Evolutionary conservation across 2,113 vertebrate species (phyloP).

Genomic region (Halcyon malimbica): DNA sequence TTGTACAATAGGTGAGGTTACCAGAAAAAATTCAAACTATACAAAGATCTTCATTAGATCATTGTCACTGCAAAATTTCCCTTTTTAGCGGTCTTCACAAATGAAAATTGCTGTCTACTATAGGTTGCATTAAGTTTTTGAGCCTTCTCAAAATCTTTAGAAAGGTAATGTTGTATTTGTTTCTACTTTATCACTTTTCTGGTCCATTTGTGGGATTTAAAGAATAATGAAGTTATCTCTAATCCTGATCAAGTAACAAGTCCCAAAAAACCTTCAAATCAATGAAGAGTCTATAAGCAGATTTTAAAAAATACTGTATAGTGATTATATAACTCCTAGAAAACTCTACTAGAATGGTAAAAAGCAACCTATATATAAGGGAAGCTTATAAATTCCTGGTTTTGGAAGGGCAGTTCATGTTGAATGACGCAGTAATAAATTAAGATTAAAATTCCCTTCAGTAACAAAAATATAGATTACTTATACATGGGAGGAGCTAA

Average conservation of each 20-base stretch:
- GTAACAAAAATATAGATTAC: neutral
- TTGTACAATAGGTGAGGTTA: neutral
- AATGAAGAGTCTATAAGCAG: neutral
- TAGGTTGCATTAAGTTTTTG: neutral
- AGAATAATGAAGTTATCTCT: neutral
- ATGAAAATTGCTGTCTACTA: neutral
- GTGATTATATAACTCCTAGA: neutral
- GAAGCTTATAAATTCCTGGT: neutral
- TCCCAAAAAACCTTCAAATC: neutral
- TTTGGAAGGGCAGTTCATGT: neutral
- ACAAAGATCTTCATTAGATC: neutral
- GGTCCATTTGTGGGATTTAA: neutral
- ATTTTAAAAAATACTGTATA: neutral
- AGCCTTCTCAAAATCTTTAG: neutral
- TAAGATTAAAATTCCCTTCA: neutral
- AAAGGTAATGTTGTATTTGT: neutral
- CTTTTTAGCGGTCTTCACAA: neutral
- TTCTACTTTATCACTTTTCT: neutral
- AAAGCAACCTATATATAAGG: neutral
- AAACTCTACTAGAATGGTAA: neutral
- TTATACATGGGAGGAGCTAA: neutral
- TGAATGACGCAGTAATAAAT: neutral
- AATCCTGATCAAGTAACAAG: neutral
- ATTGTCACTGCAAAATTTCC: neutral
- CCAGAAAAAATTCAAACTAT: neutral